A percentile compares a stretch with the other conserved stretches of the same genome.
Conservation (phyloP, 1,140 invertebrate genomes). For the Adelges cooleyi region DNA sequence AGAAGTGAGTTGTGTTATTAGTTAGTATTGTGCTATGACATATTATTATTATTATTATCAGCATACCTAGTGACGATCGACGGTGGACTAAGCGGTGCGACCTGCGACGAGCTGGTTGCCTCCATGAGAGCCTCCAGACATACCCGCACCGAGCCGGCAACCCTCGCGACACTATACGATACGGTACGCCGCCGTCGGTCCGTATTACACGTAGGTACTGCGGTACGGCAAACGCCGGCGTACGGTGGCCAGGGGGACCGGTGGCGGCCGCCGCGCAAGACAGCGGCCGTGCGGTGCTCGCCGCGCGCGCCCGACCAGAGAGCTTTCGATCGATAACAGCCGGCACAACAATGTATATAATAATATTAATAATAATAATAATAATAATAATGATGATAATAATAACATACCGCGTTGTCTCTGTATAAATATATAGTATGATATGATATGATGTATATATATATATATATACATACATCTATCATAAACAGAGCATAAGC, state of each 20-base stretch:
- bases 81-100: too few species aligned
- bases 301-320: slow-evolving; percentile 9
- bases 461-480: not conserved
- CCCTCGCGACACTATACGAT: slow-evolving; percentile 21
- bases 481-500: not conserved
- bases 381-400: not conserved
- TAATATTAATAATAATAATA: not conserved
- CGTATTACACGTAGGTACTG: too few species aligned
- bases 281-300: not conserved
- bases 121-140: slow-evolving; percentile 29
- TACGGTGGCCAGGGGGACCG: not conserved
- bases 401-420: not conserved
- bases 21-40: too few species aligned
- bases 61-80: slow-evolving; percentile 2
- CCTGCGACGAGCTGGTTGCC: slow-evolving; percentile 29
- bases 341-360: slow-evolving; percentile 24
- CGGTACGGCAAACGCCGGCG: not conserved
- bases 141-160: slow-evolving; percentile 22
- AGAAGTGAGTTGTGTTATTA: too few species aligned
- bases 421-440: too few species aligned
- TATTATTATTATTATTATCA: slow-evolving; percentile 46
- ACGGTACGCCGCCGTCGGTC: not conserved
- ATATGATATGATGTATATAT: not conserved
- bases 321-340: slow-evolving; percentile 28
- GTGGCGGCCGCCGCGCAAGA: not conserved